Base-by-base conservation (phyloP, 2,888 invertebrate genomes). In the Pristionchus entomophagus region DNA sequence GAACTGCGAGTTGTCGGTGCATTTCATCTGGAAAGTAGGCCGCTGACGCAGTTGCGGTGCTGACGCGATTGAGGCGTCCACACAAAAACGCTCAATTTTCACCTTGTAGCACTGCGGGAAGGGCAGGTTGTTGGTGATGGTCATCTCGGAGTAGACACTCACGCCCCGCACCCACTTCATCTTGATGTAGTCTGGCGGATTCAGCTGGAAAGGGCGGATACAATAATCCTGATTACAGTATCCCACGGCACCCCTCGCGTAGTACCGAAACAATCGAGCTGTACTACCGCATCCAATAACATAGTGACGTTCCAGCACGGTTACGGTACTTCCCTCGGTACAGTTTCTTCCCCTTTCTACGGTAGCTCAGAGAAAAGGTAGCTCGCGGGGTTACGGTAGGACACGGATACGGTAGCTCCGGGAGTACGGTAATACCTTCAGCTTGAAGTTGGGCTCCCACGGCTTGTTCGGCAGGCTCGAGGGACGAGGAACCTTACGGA, bases 1-100 rank as follows among this genome's bases (percentile, higher is more conserved):
- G 51, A 80, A 80, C 32, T 41, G 78, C 51, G 78, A 26, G 51
- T 80, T 80, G 78, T 80, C 78, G 32, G 78, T 80, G 53, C 78
- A 80, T 32, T 80, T 80, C 51, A 80, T 53, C 78, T 80, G 49
- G 29, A 35, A 51, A 17, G 29, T n/a, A n/a, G n/a, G n/a, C n/a
- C n/a, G n/a, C n/a, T n/a, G 35, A 19, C 49, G 22, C 32, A 19
- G 4, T 65, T 65, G 35, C 8, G 35, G 35, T 45, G n/a, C 26
- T 77, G 77, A 41, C 49, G 26, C 12, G 26, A 26, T 51, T 19
- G 29, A 0, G 41, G 41, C 26, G 41, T 26, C 41, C 14, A 73
- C 41, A 22, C 19, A 38, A 69, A 59, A 4, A 10, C 6, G 3
- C 12, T 32, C 5, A 1, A 38, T 0, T 4, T 32, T 19, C 17